Evolutionary conservation across 1,140 invertebrate species (phyloP), one percentile per base, ranked within the genome.

Genomic region (Leptinotarsa texana): DNA sequence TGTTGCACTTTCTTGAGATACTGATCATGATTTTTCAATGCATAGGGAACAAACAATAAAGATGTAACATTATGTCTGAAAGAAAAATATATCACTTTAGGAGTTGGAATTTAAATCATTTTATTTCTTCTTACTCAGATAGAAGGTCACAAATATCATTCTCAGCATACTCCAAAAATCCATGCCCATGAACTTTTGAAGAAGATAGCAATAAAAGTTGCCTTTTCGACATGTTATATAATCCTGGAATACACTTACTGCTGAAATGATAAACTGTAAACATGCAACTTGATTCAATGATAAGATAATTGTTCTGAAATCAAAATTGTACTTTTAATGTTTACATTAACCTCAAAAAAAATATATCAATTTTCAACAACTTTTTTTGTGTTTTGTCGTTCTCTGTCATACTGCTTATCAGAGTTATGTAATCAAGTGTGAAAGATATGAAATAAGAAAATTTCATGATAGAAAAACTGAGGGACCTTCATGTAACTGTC

Each of bases 21-120:
- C 22, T 82, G 86, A 83, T 94, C 89, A 85, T 91, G 88, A 80
- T 92, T 86, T 21, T 85, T 87, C 77, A 90, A 85, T 6, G 94
- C 93, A 87, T 93, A 95, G 2, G 94, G 93, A 48, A 95, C 85
- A 86, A 95, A 95, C 15, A 95, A 82, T 69, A 95, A 85, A 51
- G 89, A 88, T 63, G 86, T 86, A 3, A 94, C 90, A 79, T 89
- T 85, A 79, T 89, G 89, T 73, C 92, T 93, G 83, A 73, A 85
- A 85, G 81, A 78, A 79, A 70, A 78, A 75, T 77, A 0, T 47
- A 75, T 77, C 69, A 79, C 65, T 75, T 73, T 62, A 76, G 65
- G 74, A 22, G 74, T 74, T 72, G 79, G 22, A 15, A 42, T 73
- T 47, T 66, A 48, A 71, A 24, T 6, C 0, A 27, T 61, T n/a